Evolutionary conservation across 1,140 invertebrate species (phyloP), one percentile per base, ranked within the genome.

Genomic region (Neodiprion fabricii): DNA sequence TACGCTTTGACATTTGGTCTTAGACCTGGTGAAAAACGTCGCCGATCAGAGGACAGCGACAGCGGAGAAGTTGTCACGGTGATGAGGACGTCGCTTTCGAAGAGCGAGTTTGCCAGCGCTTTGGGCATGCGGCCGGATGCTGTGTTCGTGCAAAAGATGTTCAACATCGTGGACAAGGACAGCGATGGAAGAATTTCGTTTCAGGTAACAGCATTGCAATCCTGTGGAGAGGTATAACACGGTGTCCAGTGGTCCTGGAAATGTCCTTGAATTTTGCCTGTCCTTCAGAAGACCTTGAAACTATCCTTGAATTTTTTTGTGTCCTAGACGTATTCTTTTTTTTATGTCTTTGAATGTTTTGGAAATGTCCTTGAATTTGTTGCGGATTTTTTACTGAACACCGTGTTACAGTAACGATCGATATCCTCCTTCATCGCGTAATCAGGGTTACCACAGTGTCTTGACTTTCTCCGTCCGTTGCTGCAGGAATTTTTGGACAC

Each of bases 91-190:
- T 97, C 96, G 1, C 86, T 99, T 67, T 97, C 96, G 0, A 97
- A 98, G 88, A 93, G 94, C 53, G 98, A 99, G 88, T 99, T 99
- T 88, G 98, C 98, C 0, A 96, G 95, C 74, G 98, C 98, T 0
- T 89, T 99, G 7, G 98, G 98, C 21, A 99, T 99, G 96, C 96
- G 96, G 87, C 89, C 95, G 0, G 96, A 98, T 83, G 98, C 97
- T 40, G 94, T 99, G 12, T 99, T 99, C 87, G 98, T 99, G 0
- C 95, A 97, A 78, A 97, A 99, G 88, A 99, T 99, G 98, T 99
- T 99, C 85, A 98, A 98, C 79, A 97, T 99, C 79, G 97, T 99
- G 0, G 97, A 99, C 85, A 98, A 98, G 81, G 97, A 99, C 85
- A 92, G 96, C 67, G 97, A 98, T 86, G 97, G 97, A 0, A 91